Conservation (phyloP, 2,797 vertebrate genomes). For the Synaphobranchus kaupii region DNA sequence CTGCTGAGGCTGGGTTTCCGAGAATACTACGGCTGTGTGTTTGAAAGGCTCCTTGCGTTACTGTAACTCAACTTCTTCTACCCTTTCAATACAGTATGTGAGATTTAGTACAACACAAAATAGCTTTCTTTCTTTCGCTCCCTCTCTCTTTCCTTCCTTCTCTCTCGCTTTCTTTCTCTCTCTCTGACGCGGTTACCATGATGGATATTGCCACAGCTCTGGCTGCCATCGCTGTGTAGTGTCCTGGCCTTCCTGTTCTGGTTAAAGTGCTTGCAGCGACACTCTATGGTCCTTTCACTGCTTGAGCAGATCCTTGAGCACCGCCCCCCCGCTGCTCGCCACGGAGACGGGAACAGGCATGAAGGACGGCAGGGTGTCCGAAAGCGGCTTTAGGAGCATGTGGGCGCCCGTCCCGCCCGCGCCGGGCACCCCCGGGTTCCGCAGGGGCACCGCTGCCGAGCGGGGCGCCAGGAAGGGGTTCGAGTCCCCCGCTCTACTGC, state of each 20-base stretch:
- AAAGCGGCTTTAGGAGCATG: conserved; percentile 95
- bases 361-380: conserved; percentile 87
- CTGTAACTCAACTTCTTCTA: not conserved
- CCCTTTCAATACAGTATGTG: not conserved
- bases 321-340: conserved; percentile 84
- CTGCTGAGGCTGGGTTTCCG: not conserved
- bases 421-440: conserved; percentile 66
- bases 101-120: not conserved
- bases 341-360: conserved; percentile 89
- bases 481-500: conserved; percentile 72
- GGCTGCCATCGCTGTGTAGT: conserved; percentile 36
- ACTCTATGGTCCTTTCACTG: conserved; percentile 69
- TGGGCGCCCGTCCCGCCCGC: conserved; percentile 73
- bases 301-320: conserved; percentile 90
- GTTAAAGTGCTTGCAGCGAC: conserved; percentile 70
- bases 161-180: no score
- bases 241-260: conserved; percentile 40
- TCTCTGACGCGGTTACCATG: not conserved
- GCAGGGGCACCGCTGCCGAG: conserved; percentile 89
- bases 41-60: not conserved
- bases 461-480: conserved; percentile 91
- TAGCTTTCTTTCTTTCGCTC: not conserved
- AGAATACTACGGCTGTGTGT: not conserved
- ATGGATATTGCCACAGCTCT: not conserved
- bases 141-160: not conserved